Conservation (phyloP, 1,140 invertebrate species). For the Drosophila rufa region DNA sequence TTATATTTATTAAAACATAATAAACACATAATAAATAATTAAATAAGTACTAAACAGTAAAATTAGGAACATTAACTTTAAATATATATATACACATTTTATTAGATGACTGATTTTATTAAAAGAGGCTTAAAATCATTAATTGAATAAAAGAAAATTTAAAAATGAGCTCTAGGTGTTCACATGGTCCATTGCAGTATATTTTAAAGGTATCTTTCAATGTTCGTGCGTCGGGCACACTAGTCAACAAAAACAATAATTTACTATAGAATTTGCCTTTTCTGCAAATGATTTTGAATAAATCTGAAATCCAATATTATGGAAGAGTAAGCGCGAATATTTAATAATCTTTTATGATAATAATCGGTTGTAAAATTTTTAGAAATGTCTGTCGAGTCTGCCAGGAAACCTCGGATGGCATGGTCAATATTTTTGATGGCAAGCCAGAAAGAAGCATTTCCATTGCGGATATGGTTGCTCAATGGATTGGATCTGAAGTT, state of each 20-base stretch:
- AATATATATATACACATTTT: not conserved
- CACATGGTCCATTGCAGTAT: not conserved
- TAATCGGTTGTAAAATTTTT: not conserved
- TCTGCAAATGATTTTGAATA: not conserved
- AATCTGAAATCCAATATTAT: not conserved
- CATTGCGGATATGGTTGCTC: not conserved
- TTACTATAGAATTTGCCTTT: too few relatives aligned
- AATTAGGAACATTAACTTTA: not conserved
- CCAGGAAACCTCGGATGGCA: not conserved
- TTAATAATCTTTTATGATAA: not conserved
- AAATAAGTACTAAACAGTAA: not conserved
- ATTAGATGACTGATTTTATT: too few relatives aligned
- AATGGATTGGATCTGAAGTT: not conserved
- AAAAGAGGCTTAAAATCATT: too few relatives aligned
- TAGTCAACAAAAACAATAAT: not conserved
- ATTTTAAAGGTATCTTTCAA: not conserved
- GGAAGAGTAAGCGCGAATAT: not conserved
- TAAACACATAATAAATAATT: not conserved
- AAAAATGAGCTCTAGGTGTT: not conserved
- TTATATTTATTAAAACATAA: too few relatives aligned
- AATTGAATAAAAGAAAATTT: too few relatives aligned
- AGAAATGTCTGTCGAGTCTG: conserved; percentile 5
- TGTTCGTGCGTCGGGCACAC: not conserved
- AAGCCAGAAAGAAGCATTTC: not conserved
- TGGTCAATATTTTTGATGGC: conserved; percentile 1